Base-by-base conservation (phyloP, 2,888 invertebrate genomes). In the Leptopterna dolabrata region DNA sequence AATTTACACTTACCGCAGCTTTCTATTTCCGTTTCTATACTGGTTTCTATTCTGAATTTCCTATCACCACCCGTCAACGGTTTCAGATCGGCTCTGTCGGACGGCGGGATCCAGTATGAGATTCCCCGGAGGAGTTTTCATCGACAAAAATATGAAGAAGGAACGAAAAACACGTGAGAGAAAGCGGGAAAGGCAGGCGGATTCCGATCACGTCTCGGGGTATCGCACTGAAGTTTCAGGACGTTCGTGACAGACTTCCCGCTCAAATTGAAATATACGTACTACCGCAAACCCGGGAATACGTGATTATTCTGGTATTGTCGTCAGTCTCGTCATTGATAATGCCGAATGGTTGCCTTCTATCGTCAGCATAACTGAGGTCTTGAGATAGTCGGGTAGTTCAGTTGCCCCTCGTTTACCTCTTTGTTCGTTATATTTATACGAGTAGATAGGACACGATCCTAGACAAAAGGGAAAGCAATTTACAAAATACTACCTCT, bases 181-280 rank as follows among this genome's bases (percentile, higher is more conserved):
- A 73, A 73, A 36, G 19, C 16, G 73, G n/a, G 73, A 36, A 19
- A 16, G 71, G 41, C 73, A 7, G 36, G n/a, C 36, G 30, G 73
- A 73, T 73, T 73, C 73, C 73, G 73, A 73, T 73, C 73, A 73
- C 73, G 73, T 73, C 19, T 73, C 0, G 19, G 19, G 30, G 36
- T 30, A 73, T 73, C 73, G 73, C 73, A 73, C 36, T 29, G 30
- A 27, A 13, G 11, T 71, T n/a, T 11, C 7, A 19, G 24, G 19
- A 4, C 73, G 36, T 36, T 73, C 73, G 73, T 73, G 73, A 73
- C 73, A 63, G 63, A 63, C 63, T 63, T 63, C 24, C 63, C 19
- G 63, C 63, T 63, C 73, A 73, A 36, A 30, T 73, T 73, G 73
- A 73, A 73, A 73, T 73, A 71, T 71, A 71, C 30, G 16, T 51